Percentiles rank a stretch among this genome's conserved stretches.
Evolutionary conservation across 1,140 invertebrate species (phyloP).

Genomic region (Glossosoma conforme): DNA sequence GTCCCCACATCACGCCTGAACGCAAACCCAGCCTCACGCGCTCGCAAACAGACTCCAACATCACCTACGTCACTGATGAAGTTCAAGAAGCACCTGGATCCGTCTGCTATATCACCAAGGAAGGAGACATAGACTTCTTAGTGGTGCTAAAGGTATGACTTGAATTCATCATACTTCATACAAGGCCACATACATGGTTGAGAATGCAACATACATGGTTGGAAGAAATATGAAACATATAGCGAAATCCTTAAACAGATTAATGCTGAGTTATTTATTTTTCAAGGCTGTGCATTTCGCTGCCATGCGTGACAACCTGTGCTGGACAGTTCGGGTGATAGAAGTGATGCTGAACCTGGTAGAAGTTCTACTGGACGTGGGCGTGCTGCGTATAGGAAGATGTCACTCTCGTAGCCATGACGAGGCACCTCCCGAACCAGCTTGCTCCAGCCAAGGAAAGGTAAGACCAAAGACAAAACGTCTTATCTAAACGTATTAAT

Average conservation of each 20-base stretch:
- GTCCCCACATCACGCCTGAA: conserved; percentile 55
- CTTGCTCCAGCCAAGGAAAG: conserved; percentile 23
- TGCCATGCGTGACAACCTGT: conserved; percentile 67
- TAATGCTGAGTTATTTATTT: conserved; percentile 10
- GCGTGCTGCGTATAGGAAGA: conserved; percentile 63
- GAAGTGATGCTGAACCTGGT: conserved; percentile 87
- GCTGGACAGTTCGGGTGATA: conserved; percentile 79
- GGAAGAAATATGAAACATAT: background rate
- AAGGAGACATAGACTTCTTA: conserved; percentile 88
- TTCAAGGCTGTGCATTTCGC: conserved; percentile 80
- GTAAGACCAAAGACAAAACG: no score
- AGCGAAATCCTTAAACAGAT: background rate
- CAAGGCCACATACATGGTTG: conserved; percentile 10
- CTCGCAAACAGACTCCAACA: conserved; percentile 92
- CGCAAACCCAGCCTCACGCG: conserved; percentile 69
- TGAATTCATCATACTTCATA: background rate
- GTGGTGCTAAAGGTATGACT: conserved; percentile 77
- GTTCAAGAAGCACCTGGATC: conserved; percentile 84
- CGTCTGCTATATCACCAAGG: conserved; percentile 86
- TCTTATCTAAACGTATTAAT: no score
- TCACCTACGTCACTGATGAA: conserved; percentile 78
- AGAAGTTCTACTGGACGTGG: conserved; percentile 84
- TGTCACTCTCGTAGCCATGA: conserved; percentile 22
- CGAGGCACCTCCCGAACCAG: no score
- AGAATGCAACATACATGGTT: no score